Evolutionary conservation across 2,888 invertebrate species (phyloP).

Genomic region (Yponomeuta evonymella): DNA sequence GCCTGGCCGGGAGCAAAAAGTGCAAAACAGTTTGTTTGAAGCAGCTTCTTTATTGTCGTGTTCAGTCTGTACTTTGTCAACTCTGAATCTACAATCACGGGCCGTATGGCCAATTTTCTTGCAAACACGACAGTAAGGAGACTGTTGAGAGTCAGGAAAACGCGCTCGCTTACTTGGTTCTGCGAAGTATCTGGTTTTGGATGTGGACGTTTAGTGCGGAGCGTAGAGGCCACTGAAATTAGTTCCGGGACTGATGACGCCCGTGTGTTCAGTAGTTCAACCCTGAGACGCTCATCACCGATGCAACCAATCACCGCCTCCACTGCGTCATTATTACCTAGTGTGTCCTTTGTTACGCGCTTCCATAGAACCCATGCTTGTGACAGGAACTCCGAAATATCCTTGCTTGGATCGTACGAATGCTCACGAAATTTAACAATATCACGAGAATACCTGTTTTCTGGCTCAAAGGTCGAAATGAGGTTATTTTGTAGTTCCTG

Average conservation of each 20-base stretch:
- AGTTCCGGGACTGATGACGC: constrained; percentile 28
- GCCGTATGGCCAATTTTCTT: constrained; percentile 23
- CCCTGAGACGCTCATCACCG: constrained; percentile 28
- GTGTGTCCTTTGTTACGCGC: constrained; percentile 29
- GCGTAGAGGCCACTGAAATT: constrained; percentile 17
- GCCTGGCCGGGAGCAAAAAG: constrained; percentile 27
- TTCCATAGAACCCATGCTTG: constrained; percentile 32
- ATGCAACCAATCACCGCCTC: constrained; percentile 32
- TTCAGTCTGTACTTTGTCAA: neutral
- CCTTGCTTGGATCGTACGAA: constrained; percentile 26
- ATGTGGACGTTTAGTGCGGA: constrained; percentile 20
- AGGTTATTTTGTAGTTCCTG: constrained; percentile 21
- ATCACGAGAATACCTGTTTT: constrained; percentile 32
- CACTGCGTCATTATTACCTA: constrained; percentile 26
- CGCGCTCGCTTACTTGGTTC: constrained; percentile 21
- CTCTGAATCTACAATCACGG: constrained; percentile 10
- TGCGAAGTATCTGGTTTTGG: too few relatives aligned
- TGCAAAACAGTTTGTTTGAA: constrained; percentile 22
- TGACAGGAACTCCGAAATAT: constrained; percentile 31
- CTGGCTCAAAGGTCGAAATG: constrained; percentile 29
- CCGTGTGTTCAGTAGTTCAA: constrained; percentile 29
- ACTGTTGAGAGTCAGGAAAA: constrained; percentile 14
- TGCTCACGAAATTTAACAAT: constrained; percentile 30
- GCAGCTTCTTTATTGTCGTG: constrained; percentile 15
- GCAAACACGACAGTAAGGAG: constrained; percentile 21